Conservation (phyloP, 2,797 vertebrate species). For the Pogonophryne albipinna region DNA sequence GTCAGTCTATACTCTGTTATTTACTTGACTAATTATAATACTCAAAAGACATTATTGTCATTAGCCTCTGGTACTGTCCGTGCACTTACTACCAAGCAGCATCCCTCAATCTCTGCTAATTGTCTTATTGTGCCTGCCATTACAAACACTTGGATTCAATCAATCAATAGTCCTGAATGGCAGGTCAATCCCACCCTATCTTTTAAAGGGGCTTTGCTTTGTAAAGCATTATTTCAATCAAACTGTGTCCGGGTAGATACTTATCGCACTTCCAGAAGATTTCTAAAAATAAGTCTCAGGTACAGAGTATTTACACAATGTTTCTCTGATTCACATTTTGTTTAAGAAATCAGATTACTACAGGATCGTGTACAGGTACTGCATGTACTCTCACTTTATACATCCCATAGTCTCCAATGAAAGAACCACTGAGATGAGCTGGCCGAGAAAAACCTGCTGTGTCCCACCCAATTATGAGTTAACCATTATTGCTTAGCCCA, state of each 20-base stretch:
- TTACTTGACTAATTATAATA: not conserved
- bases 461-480: constrained; percentile 42
- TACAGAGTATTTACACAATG: not conserved
- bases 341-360: not conserved
- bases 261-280: not conserved
- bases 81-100: not conserved
- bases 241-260: not conserved
- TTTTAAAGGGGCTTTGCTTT: not conserved
- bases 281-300: not conserved
- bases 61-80: not conserved
- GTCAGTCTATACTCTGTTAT: not conserved
- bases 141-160: not conserved
- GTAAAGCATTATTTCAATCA: constrained; percentile 6
- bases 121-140: constrained; percentile 9
- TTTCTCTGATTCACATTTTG: not conserved
- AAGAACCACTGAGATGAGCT: constrained; percentile 23
- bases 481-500: constrained; percentile 59
- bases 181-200: not conserved
- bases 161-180: constrained; percentile 4
- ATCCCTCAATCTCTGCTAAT: not conserved
- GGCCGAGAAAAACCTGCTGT: constrained; percentile 20
- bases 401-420: not conserved
- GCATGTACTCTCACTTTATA: not conserved
- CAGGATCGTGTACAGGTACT: not conserved
- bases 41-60: not conserved